phyloP scores from a whole-genome alignment of 2,888 invertebrate species.

The Chaitophorus viminalis region DNA sequence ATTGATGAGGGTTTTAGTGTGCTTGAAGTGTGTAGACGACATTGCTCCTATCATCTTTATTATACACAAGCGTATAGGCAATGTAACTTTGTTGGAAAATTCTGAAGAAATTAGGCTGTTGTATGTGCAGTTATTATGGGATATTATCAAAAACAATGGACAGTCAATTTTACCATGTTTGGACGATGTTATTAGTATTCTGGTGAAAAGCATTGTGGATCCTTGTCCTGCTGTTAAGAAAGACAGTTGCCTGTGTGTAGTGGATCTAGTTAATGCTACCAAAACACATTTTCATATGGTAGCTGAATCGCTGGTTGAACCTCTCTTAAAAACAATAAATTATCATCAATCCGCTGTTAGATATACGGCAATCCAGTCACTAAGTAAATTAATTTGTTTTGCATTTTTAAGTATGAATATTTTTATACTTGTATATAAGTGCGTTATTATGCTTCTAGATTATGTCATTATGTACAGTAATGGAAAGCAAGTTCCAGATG shows the following conservation, averaged over 20 bases:
- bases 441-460: slow-evolving; percentile 66
- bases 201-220: slow-evolving; percentile 79
- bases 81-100: slow-evolving; percentile 76
- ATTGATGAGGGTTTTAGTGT: slow-evolving; percentile 72
- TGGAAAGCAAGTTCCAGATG: slow-evolving; percentile 77
- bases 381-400: slow-evolving; percentile 70
- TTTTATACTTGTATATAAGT: slow-evolving; percentile 5
- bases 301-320: slow-evolving; percentile 78
- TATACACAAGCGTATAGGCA: slow-evolving; percentile 80
- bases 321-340: slow-evolving; percentile 77
- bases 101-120: slow-evolving; percentile 85
- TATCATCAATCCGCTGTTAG: slow-evolving; percentile 88
- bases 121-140: slow-evolving; percentile 75
- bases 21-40: slow-evolving; percentile 76
- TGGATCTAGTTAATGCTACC: slow-evolving; percentile 73
- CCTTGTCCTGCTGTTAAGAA: slow-evolving; percentile 84
- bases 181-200: slow-evolving; percentile 80
- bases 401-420: background rate
- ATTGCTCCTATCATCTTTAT: slow-evolving; percentile 81
- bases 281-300: slow-evolving; percentile 80
- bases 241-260: slow-evolving; percentile 79
- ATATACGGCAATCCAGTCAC: slow-evolving; percentile 77
- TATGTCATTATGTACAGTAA: slow-evolving; percentile 76
- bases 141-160: slow-evolving; percentile 75
- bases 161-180: slow-evolving; percentile 75